Percentiles rank a stretch among this genome's conserved stretches.
Evolutionary conservation across 2,113 vertebrate species (phyloP).

Genomic region (Antechinus stuartii): DNA sequence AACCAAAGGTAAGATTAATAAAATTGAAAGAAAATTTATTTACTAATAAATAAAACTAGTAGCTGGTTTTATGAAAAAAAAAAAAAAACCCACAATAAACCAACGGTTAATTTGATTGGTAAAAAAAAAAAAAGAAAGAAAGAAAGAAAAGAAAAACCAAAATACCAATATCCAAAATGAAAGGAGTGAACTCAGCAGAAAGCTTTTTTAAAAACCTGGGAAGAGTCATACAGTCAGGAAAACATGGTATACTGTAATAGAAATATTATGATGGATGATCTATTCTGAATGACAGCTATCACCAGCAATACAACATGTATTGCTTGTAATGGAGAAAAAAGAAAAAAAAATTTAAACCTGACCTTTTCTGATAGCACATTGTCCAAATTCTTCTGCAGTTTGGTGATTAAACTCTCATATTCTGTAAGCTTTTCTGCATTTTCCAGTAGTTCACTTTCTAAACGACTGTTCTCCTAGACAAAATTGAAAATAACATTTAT

Average conservation of each 20-base stretch:
- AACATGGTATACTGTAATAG: not conserved
- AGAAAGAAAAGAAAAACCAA: no score
- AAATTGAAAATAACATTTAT: constrained; percentile 10
- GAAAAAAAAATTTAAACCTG: constrained; percentile 49
- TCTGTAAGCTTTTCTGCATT: constrained; percentile 89
- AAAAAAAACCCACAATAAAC: not conserved
- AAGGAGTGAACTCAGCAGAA: not conserved
- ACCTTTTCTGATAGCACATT: constrained; percentile 93
- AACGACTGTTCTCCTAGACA: constrained; percentile 91
- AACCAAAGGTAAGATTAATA: not conserved
- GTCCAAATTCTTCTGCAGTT: constrained; percentile 93
- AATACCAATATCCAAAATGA: no score
- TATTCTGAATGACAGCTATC: not conserved
- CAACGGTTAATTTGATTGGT: not conserved
- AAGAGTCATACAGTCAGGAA: not conserved
- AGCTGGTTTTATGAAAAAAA: not conserved
- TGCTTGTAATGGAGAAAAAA: not conserved
- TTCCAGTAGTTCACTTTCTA: constrained; percentile 93
- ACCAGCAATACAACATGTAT: not conserved
- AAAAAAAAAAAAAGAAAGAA: no score
- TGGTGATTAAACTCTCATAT: constrained; percentile 87
- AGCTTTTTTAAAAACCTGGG: not conserved
- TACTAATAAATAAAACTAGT: not conserved
- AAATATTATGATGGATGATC: not conserved
- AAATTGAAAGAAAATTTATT: not conserved